A percentile compares a stretch with the other conserved stretches of the same genome.
Conservation (phyloP, 2,888 invertebrate species). For the Amaurobius ferox region DNA sequence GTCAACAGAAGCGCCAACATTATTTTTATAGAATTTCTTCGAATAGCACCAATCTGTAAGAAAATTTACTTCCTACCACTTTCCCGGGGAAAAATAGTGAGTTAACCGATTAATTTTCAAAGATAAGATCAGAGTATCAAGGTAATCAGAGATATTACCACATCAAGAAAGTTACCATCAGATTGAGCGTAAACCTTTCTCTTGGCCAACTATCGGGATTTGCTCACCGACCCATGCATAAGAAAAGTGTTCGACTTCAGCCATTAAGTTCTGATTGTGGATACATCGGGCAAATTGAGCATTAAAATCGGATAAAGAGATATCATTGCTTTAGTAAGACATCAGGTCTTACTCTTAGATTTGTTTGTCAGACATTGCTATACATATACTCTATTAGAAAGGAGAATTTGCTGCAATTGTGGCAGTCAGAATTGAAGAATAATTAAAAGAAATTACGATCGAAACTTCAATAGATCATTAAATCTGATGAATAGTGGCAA, state of each 20-base stretch:
- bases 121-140: no score
- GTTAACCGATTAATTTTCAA: no score
- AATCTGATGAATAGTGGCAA: constrained; percentile 39
- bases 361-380: not conserved
- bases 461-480: constrained; percentile 22
- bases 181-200: no score
- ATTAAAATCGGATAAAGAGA: constrained; percentile 44
- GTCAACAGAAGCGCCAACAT: no score
- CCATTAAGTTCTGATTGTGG: constrained; percentile 27
- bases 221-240: not conserved
- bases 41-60: no score
- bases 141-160: no score
- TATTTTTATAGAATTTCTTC: no score
- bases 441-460: not conserved
- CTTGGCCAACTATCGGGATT: no score
- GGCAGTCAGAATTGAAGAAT: not conserved
- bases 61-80: no score
- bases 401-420: not conserved
- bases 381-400: not conserved
- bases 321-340: constrained; percentile 25
- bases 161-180: no score
- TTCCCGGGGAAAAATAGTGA: no score
- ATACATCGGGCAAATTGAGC: constrained; percentile 43
- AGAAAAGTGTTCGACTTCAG: constrained; percentile 16
- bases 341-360: constrained; percentile 17